Base-by-base conservation (phyloP, 2,888 invertebrate genomes). In the Adelognathus sp. region DNA sequence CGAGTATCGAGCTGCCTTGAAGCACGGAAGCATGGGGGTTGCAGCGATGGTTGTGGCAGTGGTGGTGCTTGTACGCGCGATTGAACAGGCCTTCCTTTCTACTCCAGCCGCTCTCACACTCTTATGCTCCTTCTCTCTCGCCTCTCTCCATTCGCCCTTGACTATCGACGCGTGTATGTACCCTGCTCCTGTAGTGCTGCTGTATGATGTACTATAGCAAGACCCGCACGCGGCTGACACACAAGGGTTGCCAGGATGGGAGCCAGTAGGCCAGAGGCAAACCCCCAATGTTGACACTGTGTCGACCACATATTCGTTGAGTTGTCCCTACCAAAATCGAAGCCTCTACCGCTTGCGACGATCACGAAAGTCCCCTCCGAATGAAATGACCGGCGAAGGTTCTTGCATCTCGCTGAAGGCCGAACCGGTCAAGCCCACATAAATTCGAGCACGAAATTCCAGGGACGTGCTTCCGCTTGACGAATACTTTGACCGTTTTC, bases 101-200 rank as follows among this genome's bases (percentile, higher is more conserved):
- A 41, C 74, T 56, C 46, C 72, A 50, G 52, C 63, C 81, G 44
- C 61, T 36, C 61, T 16, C 58, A 77, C 72, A 75, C 67, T 56
- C 80, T 74, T n/a, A n/a, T n/a, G n/a, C 67, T 61, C 61, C 66
- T 71, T 36, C 46, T 71, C 66, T 54, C 58, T 29, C 61, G 70
- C 46, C 61, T 52, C 46, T 33, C 50, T 52, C 69, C 54, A 60
- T 66, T 78, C 81, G 79, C 71, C 78, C 78, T 81, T 79, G 76
- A 79, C 81, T 76, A 79, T 81, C 80, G 80, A 71, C 75, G 75
- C 74, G 70, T 78, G 75, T 64, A 60, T 56, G 33, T 61, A 71
- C 46, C 71, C 60, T 75, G 71, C 71, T 75, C 46, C 41, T 18
- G n/a, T n/a, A 71, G 31, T 64, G 74, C 6, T 52, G 58, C 64